phyloP scores from a whole-genome alignment of 2,888 invertebrate genomes.

The Artemia sp. region DNA sequence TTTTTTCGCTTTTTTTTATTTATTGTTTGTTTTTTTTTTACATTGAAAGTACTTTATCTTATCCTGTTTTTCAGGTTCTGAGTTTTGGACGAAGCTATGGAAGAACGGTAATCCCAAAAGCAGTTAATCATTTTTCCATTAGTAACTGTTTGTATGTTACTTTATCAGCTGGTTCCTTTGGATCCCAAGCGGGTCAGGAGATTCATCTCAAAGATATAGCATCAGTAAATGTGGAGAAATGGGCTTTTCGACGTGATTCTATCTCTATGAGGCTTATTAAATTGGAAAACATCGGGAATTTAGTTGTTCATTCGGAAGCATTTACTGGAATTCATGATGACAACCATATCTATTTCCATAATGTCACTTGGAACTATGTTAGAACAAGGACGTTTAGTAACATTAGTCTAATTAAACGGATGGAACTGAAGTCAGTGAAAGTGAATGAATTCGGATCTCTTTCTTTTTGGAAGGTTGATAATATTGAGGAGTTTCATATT shows the following conservation, averaged over 20 bases:
- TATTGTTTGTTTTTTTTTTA: not conserved
- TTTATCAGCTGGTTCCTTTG: not conserved
- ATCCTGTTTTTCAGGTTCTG: conserved; percentile 13
- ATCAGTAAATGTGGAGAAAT: not conserved
- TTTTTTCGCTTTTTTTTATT: too few relatives aligned
- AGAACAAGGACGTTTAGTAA: conserved; percentile 4
- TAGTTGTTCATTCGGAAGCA: conserved; percentile 12
- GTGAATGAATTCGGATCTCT: not conserved
- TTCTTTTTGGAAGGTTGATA: conserved; percentile 8
- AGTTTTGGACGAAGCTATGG: not conserved
- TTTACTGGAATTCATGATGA: not conserved
- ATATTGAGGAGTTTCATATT: conserved; percentile 2
- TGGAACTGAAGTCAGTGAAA: conserved; percentile 10
- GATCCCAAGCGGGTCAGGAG: not conserved
- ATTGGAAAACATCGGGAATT: conserved; percentile 15
- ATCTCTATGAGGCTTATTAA: conserved; percentile 12
- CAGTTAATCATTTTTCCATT: not conserved
- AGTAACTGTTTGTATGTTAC: conserved; percentile 5
- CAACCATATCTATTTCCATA: conserved; percentile 9
- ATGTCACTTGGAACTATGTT: conserved; percentile 16
- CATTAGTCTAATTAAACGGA: not conserved
- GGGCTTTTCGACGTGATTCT: conserved; percentile 4
- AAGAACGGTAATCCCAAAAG: not conserved
- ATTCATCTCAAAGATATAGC: conserved; percentile 3
- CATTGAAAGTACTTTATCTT: not conserved